A percentile compares a stretch with the other conserved stretches of the same genome.
phyloP scores from a whole-genome alignment of 2,113 vertebrate species.

The Entelurus aequoreus region DNA sequence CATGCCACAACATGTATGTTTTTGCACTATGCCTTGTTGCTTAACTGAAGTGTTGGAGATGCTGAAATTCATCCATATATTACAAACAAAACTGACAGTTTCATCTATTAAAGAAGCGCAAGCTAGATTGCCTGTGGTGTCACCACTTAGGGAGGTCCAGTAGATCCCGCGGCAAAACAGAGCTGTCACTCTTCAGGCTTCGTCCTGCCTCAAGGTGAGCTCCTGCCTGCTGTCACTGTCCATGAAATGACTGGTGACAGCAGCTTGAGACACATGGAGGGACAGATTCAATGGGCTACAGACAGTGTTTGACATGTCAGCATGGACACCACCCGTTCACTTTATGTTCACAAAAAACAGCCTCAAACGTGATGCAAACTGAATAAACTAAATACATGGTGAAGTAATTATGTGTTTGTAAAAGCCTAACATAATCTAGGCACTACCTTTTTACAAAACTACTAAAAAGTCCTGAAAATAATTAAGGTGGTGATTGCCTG shows the following conservation, averaged over 20 bases:
- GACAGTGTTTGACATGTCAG: not conserved
- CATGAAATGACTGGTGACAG: constrained; percentile 49
- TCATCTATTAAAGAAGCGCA: constrained; percentile 4
- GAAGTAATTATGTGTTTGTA: too few species aligned
- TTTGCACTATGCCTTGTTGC: constrained; percentile 12
- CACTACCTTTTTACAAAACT: too few species aligned
- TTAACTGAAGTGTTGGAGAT: constrained; percentile 4
- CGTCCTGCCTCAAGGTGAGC: constrained; percentile 64
- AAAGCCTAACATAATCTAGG: too few species aligned
- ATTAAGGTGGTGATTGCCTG: constrained; percentile 7
- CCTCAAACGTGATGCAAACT: too few species aligned
- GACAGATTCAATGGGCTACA: constrained; percentile 6
- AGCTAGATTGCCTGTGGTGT: constrained; percentile 49
- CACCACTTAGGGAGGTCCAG: constrained; percentile 54
- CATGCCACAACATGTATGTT: constrained; percentile 4
- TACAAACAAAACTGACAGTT: constrained; percentile 23
- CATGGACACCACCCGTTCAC: not conserved
- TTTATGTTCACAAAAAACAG: not conserved
- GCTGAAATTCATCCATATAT: constrained; percentile 18
- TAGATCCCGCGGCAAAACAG: constrained; percentile 48
- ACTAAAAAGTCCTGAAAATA: constrained; percentile 3
- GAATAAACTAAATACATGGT: too few species aligned
- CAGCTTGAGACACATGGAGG: constrained; percentile 26
- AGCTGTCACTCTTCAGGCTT: constrained; percentile 66
- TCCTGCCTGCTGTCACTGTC: constrained; percentile 44